Percentiles rank a stretch among this genome's conserved stretches.
Conservation (phyloP, 2,113 vertebrate species). For the Phycodurus eques region DNA sequence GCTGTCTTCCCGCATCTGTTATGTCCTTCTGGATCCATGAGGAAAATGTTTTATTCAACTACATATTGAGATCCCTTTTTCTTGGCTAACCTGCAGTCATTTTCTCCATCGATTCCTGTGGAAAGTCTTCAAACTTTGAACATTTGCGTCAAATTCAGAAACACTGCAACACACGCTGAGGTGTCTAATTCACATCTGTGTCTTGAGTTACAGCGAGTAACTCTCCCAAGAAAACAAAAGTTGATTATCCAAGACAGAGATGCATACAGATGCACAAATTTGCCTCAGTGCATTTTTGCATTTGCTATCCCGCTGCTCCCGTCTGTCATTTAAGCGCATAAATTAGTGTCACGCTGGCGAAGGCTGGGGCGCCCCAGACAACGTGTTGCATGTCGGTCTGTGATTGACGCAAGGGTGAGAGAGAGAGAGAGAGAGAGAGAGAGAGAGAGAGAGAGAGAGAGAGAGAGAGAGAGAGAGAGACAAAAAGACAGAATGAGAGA, state of each 20-base stretch:
- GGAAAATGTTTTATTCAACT: background rate
- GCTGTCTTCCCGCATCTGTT: background rate
- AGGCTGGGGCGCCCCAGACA: slow-evolving; percentile 61
- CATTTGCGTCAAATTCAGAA: background rate
- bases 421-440: slow-evolving; percentile 21
- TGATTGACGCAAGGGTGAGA: slow-evolving; percentile 68
- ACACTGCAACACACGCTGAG: background rate
- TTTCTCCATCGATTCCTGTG: background rate
- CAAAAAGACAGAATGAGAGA: too few relatives aligned
- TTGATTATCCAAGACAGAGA: slow-evolving; percentile 43
- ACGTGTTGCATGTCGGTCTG: slow-evolving; percentile 62
- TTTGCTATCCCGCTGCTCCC: slow-evolving; percentile 60
- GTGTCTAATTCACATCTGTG: background rate
- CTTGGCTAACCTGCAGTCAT: background rate
- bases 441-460: background rate
- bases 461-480: background rate
- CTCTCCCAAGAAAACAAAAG: slow-evolving; percentile 54
- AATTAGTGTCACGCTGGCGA: slow-evolving; percentile 67
- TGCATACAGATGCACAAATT: slow-evolving; percentile 54
- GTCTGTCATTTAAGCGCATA: slow-evolving; percentile 72
- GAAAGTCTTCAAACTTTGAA: background rate
- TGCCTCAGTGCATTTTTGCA: slow-evolving; percentile 59
- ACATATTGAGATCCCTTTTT: background rate
- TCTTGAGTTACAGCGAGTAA: background rate
- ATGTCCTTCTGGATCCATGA: too few relatives aligned